These are phyloP conservation scores for Sesamia inferens DNA, from an alignment of 2,888 invertebrate genomes.

Conservation along the genomic window DNA sequence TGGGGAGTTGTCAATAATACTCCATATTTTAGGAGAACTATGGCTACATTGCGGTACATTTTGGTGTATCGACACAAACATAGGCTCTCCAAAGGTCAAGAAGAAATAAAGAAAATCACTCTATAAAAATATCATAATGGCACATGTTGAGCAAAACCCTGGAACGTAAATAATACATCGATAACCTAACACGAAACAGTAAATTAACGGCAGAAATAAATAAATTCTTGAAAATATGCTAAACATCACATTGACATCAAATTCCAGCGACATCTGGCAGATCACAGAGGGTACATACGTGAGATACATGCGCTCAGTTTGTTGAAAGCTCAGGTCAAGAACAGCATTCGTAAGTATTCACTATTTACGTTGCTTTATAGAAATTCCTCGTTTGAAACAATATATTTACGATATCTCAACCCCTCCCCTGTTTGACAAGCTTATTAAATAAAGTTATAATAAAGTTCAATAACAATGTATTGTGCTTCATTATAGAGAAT, in stretches of 20 bases:
- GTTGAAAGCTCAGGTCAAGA: slow-evolving; percentile 55
- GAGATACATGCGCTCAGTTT: slow-evolving; percentile 50
- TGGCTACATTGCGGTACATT: background rate
- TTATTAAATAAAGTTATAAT: background rate
- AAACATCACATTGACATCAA: slow-evolving; percentile 61
- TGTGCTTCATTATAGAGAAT: background rate
- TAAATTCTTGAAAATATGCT: slow-evolving; percentile 55
- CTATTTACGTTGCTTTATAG: slow-evolving; percentile 5
- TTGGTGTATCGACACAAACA: background rate
- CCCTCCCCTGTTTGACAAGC: background rate
- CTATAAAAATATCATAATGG: background rate
- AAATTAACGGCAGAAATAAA: slow-evolving; percentile 24
- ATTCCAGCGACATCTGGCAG: slow-evolving; percentile 58
- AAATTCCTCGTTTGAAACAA: background rate
- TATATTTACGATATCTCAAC: background rate
- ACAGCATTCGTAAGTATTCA: slow-evolving; percentile 42
- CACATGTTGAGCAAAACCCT: background rate
- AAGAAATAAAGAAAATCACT: background rate
- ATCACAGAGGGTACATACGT: slow-evolving; percentile 54
- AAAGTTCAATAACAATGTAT: background rate
- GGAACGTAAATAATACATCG: background rate
- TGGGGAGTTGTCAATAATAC: too few relatives aligned
- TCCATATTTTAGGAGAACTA: too few relatives aligned
- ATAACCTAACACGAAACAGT: slow-evolving; percentile 26
- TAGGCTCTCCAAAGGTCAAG: too few relatives aligned